Base-by-base conservation (phyloP, 2,113 vertebrate genomes). In the Anarhynchus alexandrinus region DNA sequence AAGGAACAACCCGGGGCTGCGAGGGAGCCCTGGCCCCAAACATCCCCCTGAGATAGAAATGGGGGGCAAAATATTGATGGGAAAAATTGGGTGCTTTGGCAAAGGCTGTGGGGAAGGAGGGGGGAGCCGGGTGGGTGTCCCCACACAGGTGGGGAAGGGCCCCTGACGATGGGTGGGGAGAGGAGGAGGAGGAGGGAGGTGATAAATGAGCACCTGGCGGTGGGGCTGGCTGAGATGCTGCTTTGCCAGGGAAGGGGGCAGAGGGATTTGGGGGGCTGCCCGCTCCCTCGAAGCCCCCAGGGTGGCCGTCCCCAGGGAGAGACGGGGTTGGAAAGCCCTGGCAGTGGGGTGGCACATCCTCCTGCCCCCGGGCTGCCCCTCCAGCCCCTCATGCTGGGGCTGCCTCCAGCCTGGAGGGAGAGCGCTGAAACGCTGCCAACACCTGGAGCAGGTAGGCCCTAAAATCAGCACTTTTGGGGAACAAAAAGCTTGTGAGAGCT, bases 1-100 rank as follows among this genome's bases (percentile, higher is more conserved):
- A 11, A 76, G 61, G 88, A 58, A 23, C 8, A 38, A 2, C 1
- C 6, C 1, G 0, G 43, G 58, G 58, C 9, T 84, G 20, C 0
- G 4, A 61, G 45, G 51, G 14, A 54, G 19, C 7, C 14, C 47
- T 49, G 77, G n/a, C 61, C 74, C 62, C 66, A 40, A 26, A 67
- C 1, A 7, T 1, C 1, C n/a, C 70, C 3, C 49, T 25, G 34
- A 55, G 51, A 32, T 0, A 6, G 29, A n/a, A 65, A 59, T 0
- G 5, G 30, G 51, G 26, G 32, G 52, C 2, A 29, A 59, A 43
- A 67, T 4, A 22, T 1, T 1, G 11, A 25, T 5, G n/a, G 26
- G 27, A 8, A 34, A 19, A 42, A 30, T 7, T 2, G 2, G 26
- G 32, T 4, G n/a, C 5, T 66, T 42, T 22, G 40, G 34, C 13